Percentiles rank a stretch among this genome's conserved stretches.
Evolutionary conservation across 2,797 vertebrate species (phyloP).

Genomic region (Choloepus didactylus): DNA sequence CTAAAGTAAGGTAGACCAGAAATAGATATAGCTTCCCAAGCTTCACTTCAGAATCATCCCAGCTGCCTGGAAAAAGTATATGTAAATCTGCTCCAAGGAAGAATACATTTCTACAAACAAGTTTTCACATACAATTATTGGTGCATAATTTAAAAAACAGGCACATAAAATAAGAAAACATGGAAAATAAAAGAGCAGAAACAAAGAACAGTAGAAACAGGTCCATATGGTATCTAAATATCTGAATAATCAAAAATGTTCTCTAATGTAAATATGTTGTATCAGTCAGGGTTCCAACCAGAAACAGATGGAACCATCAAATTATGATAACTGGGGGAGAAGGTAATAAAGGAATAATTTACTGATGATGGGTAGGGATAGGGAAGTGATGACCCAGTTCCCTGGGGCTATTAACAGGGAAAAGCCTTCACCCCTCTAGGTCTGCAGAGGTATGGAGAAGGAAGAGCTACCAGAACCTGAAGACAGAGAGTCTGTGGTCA

Average conservation of each 20-base stretch:
- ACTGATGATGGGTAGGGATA: neutral
- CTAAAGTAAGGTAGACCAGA: neutral
- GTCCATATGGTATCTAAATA: neutral
- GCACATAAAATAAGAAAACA: neutral
- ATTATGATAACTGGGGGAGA: neutral
- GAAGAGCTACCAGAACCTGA: neutral
- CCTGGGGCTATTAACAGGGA: neutral
- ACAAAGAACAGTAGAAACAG: neutral
- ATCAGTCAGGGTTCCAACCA: neutral
- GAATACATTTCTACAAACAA: neutral
- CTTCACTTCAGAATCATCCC: neutral
- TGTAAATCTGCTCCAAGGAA: neutral
- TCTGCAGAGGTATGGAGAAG: neutral
- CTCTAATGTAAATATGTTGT: neutral
- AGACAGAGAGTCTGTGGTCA: neutral
- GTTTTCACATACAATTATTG: neutral
- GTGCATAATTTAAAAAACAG: constrained; percentile 1
- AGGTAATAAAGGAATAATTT: neutral
- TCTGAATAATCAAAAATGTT: neutral
- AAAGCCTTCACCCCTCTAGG: neutral
- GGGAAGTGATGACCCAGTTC: neutral
- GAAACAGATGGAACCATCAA: neutral
- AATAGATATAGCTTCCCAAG: neutral
- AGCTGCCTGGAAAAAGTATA: neutral
- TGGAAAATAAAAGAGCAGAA: neutral